These are phyloP conservation scores for Serrognathus titanus DNA, from an alignment of 2,888 invertebrate species.

Conservation along the genomic window DNA sequence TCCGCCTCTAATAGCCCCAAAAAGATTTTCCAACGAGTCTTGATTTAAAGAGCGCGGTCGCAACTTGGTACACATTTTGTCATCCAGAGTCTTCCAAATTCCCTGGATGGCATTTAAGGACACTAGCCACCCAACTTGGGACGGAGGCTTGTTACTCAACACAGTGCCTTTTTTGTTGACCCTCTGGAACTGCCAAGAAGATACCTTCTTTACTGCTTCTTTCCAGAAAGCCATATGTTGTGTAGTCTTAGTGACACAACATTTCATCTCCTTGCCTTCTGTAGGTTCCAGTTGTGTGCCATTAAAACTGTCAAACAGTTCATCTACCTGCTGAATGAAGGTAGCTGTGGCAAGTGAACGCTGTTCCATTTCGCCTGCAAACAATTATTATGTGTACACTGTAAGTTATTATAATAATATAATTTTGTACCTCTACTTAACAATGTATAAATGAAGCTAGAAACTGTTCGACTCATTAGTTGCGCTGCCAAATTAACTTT, in stretches of 20 bases:
- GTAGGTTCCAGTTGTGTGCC: constrained; percentile 11
- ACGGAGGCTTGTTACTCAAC: too few species aligned
- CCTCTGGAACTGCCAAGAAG: neutral
- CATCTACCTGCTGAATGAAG: constrained; percentile 23
- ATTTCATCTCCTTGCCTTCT: constrained; percentile 15
- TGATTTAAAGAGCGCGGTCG: constrained; percentile 22
- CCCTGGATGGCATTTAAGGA: constrained; percentile 2
- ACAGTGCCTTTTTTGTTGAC: too few species aligned
- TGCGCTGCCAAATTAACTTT: constrained; percentile 28
- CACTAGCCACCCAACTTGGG: too few species aligned
- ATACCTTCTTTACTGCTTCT: constrained; percentile 18
- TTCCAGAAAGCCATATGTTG: constrained; percentile 15
- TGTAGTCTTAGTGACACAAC: constrained; percentile 17
- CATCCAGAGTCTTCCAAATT: neutral
- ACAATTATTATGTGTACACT: neutral
- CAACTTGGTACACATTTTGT: neutral
- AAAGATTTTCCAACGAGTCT: constrained; percentile 24
- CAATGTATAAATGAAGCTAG: neutral
- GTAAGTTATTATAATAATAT: neutral
- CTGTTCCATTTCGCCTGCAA: constrained; percentile 14
- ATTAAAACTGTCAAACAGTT: constrained; percentile 30
- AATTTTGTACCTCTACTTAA: constrained; percentile 1
- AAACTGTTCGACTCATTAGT: constrained; percentile 17
- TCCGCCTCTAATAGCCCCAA: constrained; percentile 18
- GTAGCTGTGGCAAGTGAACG: constrained; percentile 21